Conservation (phyloP, 2,797 vertebrate genomes). For the Chaenodraco wilsoni region DNA sequence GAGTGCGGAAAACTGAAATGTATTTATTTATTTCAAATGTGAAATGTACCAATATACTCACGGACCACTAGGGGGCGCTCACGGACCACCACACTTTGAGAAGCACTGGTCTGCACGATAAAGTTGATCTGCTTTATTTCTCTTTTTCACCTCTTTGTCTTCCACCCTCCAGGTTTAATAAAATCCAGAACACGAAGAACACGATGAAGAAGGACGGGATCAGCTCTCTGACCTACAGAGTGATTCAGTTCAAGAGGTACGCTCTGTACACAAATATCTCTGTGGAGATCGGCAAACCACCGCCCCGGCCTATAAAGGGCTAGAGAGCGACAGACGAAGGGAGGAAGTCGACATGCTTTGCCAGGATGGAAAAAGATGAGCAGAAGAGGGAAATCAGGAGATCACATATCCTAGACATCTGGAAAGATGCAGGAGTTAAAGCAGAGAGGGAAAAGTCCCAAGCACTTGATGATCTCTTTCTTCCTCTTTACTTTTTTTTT, state of each 20-base stretch:
- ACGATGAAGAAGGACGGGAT: constrained; percentile 98
- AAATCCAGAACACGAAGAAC: constrained; percentile 99
- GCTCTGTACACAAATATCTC: constrained; percentile 98
- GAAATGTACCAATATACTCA: too few relatives aligned
- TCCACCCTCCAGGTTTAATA: constrained; percentile 89
- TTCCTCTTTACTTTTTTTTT: constrained; percentile 14
- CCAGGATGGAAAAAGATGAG: background rate
- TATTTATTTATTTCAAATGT: too few relatives aligned
- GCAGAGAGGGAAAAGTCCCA: constrained; percentile 29
- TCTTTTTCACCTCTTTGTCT: constrained; percentile 6
- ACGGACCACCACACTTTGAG: too few relatives aligned
- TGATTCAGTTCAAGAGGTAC: constrained; percentile 90
- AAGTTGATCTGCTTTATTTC: background rate
- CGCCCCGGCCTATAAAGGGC: constrained; percentile 90
- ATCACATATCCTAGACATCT: constrained; percentile 26
- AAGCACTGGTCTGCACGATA: too few relatives aligned
- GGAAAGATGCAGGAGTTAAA: constrained; percentile 20
- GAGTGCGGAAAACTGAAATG: too few relatives aligned
- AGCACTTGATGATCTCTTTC: constrained; percentile 56
- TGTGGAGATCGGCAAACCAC: constrained; percentile 95
- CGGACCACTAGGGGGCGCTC: too few relatives aligned
- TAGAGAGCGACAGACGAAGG: constrained; percentile 75
- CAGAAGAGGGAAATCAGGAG: constrained; percentile 21
- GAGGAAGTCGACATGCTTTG: constrained; percentile 8
- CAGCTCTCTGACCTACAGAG: constrained; percentile 92